Percentiles rank a stretch among this genome's conserved stretches.
Conservation (phyloP, 2,113 vertebrate species). For the Rhipidura dahli region DNA sequence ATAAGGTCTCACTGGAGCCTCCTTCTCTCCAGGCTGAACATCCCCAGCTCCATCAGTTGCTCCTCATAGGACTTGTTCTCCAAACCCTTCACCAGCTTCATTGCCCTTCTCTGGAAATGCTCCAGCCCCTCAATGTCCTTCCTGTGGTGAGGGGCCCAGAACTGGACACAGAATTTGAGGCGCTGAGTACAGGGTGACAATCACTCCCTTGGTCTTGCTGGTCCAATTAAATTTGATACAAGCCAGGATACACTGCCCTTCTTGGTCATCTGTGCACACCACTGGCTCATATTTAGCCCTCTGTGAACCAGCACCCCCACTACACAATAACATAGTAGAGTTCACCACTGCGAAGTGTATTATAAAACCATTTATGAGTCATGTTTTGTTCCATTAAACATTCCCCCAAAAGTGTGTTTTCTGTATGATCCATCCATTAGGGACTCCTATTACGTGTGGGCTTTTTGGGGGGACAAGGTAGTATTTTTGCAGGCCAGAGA, state of each 20-base stretch:
- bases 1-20: background rate
- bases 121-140: background rate
- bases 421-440: background rate
- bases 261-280: background rate
- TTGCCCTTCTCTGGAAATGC: background rate
- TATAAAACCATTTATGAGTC: background rate
- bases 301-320: background rate
- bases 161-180: too few species aligned
- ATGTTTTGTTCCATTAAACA: background rate
- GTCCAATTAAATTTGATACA: background rate
- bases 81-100: accelerated
- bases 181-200: background rate
- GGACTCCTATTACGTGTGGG: background rate
- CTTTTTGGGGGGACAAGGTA: background rate
- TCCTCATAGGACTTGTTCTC: background rate
- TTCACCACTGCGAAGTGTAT: background rate
- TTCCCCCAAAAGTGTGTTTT: background rate
- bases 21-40: background rate
- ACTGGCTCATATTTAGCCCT: accelerated
- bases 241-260: background rate
- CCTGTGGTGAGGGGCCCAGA: background rate
- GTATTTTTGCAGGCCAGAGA: background rate
- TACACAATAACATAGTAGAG: background rate
- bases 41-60: background rate
- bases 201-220: background rate